Evolutionary conservation across 1,140 invertebrate species (phyloP).

Genomic region (Archivesica marissinica): DNA sequence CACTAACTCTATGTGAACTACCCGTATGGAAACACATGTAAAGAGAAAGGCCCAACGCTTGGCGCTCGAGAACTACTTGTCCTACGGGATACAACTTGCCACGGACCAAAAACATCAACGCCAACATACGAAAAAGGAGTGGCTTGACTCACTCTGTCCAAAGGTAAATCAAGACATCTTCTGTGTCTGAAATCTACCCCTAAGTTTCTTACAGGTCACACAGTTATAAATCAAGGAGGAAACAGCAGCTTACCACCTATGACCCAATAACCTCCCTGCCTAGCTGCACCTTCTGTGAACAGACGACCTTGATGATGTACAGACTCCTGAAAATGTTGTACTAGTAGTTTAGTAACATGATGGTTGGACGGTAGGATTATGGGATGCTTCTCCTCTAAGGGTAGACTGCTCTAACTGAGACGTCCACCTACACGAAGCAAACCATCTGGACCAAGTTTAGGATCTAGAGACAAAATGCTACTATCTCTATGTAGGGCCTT

Average conservation of each 20-base stretch:
- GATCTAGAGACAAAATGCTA: neutral
- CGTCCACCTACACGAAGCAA: slow-evolving; percentile 5
- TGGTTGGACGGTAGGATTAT: neutral
- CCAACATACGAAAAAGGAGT: neutral
- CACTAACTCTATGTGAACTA: slow-evolving; percentile 66
- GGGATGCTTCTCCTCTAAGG: slow-evolving; percentile 14
- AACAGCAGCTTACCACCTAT: slow-evolving; percentile 38
- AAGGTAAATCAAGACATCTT: slow-evolving; percentile 21
- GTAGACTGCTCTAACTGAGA: neutral
- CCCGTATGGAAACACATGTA: slow-evolving; percentile 60
- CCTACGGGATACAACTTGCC: slow-evolving; percentile 11
- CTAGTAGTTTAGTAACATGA: too few relatives aligned
- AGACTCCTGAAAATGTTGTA: neutral
- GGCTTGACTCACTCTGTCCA: neutral
- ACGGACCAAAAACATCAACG: slow-evolving; percentile 34
- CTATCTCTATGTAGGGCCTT: slow-evolving; percentile 2
- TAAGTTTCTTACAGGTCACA: slow-evolving; percentile 17
- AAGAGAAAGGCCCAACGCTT: slow-evolving; percentile 66
- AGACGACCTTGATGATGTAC: slow-evolving; percentile 25
- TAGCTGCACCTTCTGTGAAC: slow-evolving; percentile 49
- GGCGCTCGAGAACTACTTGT: slow-evolving; percentile 12
- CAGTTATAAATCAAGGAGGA: slow-evolving; percentile 11
- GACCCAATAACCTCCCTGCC: slow-evolving; percentile 55
- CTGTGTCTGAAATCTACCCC: neutral
- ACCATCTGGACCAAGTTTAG: neutral